Evolutionary conservation across 2,888 invertebrate genomes (phyloP), one percentile per base, ranked within the genome.

Genomic region (Microplitis manilae): DNA sequence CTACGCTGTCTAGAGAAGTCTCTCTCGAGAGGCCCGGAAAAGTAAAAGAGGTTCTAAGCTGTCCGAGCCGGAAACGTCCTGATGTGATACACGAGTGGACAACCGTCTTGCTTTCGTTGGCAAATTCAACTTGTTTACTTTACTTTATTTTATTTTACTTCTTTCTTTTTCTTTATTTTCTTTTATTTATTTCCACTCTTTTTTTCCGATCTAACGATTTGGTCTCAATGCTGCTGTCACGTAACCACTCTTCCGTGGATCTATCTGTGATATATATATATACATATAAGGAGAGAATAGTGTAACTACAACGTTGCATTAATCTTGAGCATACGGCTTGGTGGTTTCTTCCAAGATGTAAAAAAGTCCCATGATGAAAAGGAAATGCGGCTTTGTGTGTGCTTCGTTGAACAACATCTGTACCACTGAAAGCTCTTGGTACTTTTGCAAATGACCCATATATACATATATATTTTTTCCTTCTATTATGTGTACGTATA

Each of bases 71-170:
- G 65, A 73, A 67, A 73, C 30, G 41, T 59, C 62, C n/a, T 73
- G 72, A 73, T 73, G 67, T 68, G 74, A 68, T 74, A 74, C 74
- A 74, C 68, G 38, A 74, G 67, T 13, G 39, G 74, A 74, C 68
- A 50, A 50, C 50, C 68, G 65, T 74, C 59, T 74, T 60, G 73
- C 67, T 64, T 73, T 20, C 72, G 41, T 60, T 20, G 30, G 62
- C 62, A 40, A 73, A 73, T 73, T 65, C 65, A 73, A 20, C 73
- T 68, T 73, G 41, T 41, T 73, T 50, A 13, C 20, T 20, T 15
- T 50, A 62, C 7, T 62, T 62, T 38, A 7, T 72, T 39, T 7
- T 70, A 30, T 70, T 59, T 59, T 50, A n/a, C 9, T 62, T 62
- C 17, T 13, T 62, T 17, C 5, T 6, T 62, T 62, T 62, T 62